Base-by-base conservation (phyloP, 1,140 invertebrate species). In the Drosophila albomicans region DNA sequence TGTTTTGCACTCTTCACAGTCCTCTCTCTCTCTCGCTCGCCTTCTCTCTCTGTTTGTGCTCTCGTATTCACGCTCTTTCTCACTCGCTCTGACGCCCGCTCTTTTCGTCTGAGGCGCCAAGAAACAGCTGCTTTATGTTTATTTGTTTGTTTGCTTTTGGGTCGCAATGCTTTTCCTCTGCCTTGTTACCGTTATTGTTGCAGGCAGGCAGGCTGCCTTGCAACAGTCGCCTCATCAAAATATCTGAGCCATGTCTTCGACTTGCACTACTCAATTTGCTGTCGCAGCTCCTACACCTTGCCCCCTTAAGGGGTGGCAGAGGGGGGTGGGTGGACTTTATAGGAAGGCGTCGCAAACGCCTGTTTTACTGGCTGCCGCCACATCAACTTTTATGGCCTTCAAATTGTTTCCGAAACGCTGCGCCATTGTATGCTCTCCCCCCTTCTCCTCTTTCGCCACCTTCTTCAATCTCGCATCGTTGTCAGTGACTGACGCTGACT, bases 391-490 rank as follows among this genome's bases (percentile, higher is more conserved):
- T 88, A 88, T 85, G 81, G 85, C 85, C 85, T 89, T 88, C 82
- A 89, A 88, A 88, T 88, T 88, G 85, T 88, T 88, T 88, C 85
- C 85, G 81, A 89, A 89, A 89, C 81, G 81, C 84, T 88, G 77
- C 77, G 71, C 82, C 73, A 72, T 38, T 38, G 35, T 38, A 38
- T 38, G 35, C 35, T 38, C 0, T 10, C 35, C n/a, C 41, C n/a
- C 2, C 11, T 69, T 10, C 71, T 28, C 51, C 6, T 15, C 10
- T 7, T 11, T 8, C 32, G 15, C 38, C 28, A 11, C 25, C 13
- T 5, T 32, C 45, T 25, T 25, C 5, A 41, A 25, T 1, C 56
- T 30, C 51, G 15, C 35, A 38, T 38, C 35, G 7, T 38, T 38
- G 35, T 38, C 32, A 32, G 32, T 8, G 7, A 5, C 32, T 49